These are phyloP conservation scores for Polymixis lichenea DNA, from an alignment of 2,888 invertebrate genomes.

Conservation along the genomic window DNA sequence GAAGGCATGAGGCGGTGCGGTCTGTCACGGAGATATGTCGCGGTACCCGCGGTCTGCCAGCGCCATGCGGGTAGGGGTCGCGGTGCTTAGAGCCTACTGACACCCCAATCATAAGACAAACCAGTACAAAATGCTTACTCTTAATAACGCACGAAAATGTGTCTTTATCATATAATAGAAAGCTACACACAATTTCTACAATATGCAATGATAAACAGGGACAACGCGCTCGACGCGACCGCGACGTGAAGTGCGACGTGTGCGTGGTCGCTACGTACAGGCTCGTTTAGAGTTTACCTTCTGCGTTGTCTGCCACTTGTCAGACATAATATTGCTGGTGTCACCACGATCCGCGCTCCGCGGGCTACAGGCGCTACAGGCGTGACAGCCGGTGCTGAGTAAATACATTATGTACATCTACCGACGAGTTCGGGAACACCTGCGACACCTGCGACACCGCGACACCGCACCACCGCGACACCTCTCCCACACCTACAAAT, in stretches of 20 bases:
- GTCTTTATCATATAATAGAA: not conserved
- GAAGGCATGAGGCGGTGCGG: not conserved
- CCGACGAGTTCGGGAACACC: not conserved
- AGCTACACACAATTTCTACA: not conserved
- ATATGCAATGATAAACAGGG: too few species aligned
- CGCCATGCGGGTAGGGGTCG: not conserved
- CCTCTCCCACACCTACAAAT: slow-evolving; percentile 12
- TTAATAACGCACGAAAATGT: not conserved
- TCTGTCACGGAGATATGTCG: not conserved
- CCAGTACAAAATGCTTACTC: not conserved
- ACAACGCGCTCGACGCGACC: not conserved
- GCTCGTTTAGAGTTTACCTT: not conserved
- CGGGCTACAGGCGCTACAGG: not conserved
- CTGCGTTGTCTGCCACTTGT: not conserved
- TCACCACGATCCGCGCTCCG: not conserved
- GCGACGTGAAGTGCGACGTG: not conserved
- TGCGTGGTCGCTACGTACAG: not conserved
- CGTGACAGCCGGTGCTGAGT: not conserved
- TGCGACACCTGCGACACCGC: not conserved
- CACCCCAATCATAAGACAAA: not conserved
- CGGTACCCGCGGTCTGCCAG: not conserved
- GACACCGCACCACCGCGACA: not conserved
- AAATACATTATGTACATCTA: slow-evolving; percentile 14
- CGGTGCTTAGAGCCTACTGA: not conserved
- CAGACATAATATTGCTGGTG: not conserved